Percentiles rank a stretch among this genome's conserved stretches.
These are phyloP conservation scores for Tachuris rubrigastra DNA, from an alignment of 2,113 vertebrate species.

Conservation along the genomic window DNA sequence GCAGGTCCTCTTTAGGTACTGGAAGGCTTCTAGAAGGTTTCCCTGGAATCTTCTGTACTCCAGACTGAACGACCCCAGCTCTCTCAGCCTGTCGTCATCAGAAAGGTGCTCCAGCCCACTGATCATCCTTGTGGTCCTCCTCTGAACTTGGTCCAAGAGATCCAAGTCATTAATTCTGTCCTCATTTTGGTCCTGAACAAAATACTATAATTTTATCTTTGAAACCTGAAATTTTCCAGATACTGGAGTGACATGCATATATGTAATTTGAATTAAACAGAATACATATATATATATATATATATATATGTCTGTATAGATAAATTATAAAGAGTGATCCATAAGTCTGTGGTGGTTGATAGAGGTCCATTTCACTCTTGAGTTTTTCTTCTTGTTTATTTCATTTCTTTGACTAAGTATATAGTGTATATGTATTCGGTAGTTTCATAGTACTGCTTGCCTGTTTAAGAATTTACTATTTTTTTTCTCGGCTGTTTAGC, in stretches of 20 bases:
- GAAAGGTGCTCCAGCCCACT: background rate
- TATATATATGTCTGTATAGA: background rate
- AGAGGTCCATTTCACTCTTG: background rate
- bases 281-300: background rate
- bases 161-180: background rate
- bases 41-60: background rate
- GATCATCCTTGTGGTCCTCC: background rate
- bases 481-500: background rate
- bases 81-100: background rate
- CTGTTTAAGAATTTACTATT: background rate
- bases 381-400: background rate
- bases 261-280: background rate
- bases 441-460: background rate
- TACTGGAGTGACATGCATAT: background rate
- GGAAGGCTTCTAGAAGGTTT: background rate
- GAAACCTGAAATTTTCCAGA: background rate
- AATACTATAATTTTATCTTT: background rate
- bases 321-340: background rate
- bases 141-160: background rate
- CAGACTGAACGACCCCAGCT: background rate
- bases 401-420: background rate
- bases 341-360: rapidly evolving
- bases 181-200: background rate
- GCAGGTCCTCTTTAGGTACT: background rate
- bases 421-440: background rate